These are phyloP conservation scores for Puntigrus tetrazona DNA, from an alignment of 2,113 vertebrate species.

Conservation along the genomic window DNA sequence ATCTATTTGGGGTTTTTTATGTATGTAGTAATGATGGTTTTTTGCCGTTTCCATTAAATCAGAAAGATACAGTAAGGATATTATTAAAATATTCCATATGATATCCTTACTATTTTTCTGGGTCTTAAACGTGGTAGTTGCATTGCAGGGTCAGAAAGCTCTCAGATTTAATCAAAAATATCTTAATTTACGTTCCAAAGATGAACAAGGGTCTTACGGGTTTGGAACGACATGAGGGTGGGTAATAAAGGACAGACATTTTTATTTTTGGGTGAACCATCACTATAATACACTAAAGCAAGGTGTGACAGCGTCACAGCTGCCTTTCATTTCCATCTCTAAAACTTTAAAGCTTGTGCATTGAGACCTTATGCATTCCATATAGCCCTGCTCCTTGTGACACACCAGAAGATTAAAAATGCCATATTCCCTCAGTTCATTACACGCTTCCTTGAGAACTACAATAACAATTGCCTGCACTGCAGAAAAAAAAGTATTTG, in stretches of 20 bases:
- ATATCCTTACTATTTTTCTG: too few species aligned
- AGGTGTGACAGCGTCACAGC: background rate
- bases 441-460: conserved; percentile 73
- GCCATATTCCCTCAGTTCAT: conserved; percentile 71
- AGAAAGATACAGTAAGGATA: too few species aligned
- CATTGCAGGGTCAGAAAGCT: too few species aligned
- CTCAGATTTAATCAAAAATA: too few species aligned
- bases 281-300: background rate
- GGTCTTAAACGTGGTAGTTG: too few species aligned
- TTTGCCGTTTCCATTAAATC: background rate
- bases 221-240: too few species aligned
- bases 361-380: conserved; percentile 57
- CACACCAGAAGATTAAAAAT: conserved; percentile 62
- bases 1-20: background rate
- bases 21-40: background rate
- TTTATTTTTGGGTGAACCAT: too few species aligned
- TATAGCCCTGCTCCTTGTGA: conserved; percentile 43
- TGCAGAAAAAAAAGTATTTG: conserved; percentile 62
- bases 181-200: too few species aligned
- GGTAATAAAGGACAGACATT: too few species aligned
- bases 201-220: too few species aligned
- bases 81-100: too few species aligned
- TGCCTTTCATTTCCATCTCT: conserved; percentile 7
- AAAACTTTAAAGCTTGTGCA: background rate
- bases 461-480: conserved; percentile 66